These are phyloP conservation scores for Lepidochrysops patricia DNA, from an alignment of 2,888 invertebrate genomes.

Conservation along the genomic window DNA sequence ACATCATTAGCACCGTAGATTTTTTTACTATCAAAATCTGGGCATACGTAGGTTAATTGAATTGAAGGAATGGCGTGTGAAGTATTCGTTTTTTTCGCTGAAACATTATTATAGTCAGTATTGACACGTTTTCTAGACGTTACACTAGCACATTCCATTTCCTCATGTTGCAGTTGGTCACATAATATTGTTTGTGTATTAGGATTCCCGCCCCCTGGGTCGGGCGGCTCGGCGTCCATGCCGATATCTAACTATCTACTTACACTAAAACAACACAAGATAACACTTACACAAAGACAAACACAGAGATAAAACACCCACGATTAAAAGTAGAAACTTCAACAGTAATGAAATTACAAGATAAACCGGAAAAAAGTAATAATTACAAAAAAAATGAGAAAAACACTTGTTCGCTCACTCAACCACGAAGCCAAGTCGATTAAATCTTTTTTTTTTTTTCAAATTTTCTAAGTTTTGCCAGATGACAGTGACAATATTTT, in stretches of 20 bases:
- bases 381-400: no score
- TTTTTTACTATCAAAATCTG: not conserved
- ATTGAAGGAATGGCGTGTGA: not conserved
- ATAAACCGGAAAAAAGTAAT: no score
- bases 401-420: no score
- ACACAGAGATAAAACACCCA: not conserved
- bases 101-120: not conserved
- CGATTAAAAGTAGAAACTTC: not conserved
- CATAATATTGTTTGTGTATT: no score
- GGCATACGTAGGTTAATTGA: not conserved
- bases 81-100: not conserved
- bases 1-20: not conserved
- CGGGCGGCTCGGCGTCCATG: not conserved
- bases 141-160: not conserved
- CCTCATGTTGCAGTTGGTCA: no score
- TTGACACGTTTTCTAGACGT: not conserved
- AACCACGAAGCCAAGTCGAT: no score
- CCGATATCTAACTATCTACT: not conserved
- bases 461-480: no score
- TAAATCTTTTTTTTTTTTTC: no score
- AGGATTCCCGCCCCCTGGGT: not conserved
- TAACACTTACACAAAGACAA: not conserved
- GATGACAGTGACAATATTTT: no score
- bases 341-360: not conserved
- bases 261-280: no score